Conservation (phyloP, 2,113 vertebrate genomes). For the Brevimyrus niger region DNA sequence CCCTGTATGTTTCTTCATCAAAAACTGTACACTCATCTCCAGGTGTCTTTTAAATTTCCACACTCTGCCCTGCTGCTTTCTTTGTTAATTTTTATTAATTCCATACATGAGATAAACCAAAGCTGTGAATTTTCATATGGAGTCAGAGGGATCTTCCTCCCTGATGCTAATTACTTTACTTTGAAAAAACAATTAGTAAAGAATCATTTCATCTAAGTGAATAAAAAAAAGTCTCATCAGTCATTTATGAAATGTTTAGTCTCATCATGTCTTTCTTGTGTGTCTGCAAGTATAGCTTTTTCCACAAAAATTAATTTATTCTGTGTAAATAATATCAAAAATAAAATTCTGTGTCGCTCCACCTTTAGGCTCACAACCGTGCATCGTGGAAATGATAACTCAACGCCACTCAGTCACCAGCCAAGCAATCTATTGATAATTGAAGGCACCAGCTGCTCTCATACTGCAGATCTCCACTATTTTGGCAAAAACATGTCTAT, state of each 20-base stretch:
- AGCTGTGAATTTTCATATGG: background rate
- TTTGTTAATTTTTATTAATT: background rate
- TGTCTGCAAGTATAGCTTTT: background rate
- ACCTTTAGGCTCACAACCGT: background rate
- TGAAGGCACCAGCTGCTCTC: background rate
- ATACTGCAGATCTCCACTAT: background rate
- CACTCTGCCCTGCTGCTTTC: background rate
- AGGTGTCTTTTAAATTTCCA: background rate
- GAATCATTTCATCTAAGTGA: background rate
- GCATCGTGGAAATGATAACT: background rate
- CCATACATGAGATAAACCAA: background rate
- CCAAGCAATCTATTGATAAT: slow-evolving; percentile 1
- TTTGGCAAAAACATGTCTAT: background rate
- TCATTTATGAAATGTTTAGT: background rate
- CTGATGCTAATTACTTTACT: background rate
- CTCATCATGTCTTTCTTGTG: background rate
- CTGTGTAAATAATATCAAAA: background rate
- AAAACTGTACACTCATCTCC: background rate
- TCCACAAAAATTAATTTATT: background rate
- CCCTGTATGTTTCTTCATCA: background rate
- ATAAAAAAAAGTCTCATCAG: background rate
- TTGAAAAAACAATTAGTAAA: background rate
- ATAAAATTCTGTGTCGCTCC: background rate
- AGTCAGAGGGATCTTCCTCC: background rate
- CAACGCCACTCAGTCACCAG: background rate